These are phyloP conservation scores for Drosophila tropicalis DNA, from an alignment of 1,140 invertebrate species.

Conservation along the genomic window DNA sequence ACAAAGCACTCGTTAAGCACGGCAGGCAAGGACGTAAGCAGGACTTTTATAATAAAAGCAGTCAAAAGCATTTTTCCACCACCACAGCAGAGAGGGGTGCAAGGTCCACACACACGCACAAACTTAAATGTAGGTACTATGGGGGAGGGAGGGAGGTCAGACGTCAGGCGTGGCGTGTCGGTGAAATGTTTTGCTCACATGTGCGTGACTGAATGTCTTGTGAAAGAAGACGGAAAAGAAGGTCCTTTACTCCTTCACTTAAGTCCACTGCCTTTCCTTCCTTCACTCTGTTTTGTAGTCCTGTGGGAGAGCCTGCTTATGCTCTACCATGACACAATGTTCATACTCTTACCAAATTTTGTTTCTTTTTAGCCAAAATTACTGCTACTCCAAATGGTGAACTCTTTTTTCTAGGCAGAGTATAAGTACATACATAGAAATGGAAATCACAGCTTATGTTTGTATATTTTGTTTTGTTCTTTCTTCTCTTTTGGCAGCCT, in stretches of 20 bases:
- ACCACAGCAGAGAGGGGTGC: not conserved
- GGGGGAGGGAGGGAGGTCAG: slow-evolving; percentile 24
- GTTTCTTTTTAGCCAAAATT: too few species aligned
- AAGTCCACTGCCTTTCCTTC: slow-evolving; percentile 16
- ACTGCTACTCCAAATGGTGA: slow-evolving; percentile 7
- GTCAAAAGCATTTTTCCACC: not conserved
- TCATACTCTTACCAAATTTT: not conserved
- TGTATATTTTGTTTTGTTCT: too few species aligned
- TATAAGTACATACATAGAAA: slow-evolving; percentile 8
- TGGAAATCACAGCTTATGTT: slow-evolving; percentile 31
- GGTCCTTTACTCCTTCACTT: slow-evolving; percentile 20
- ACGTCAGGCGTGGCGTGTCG: slow-evolving; percentile 55
- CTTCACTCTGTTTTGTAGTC: slow-evolving; percentile 20
- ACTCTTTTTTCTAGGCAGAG: slow-evolving; percentile 32
- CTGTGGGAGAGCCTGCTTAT: not conserved
- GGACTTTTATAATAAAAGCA: slow-evolving; percentile 64
- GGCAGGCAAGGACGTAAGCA: slow-evolving; percentile 19
- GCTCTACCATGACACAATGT: not conserved
- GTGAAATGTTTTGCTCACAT: slow-evolving; percentile 70
- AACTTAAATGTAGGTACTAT: not conserved
- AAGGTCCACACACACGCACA: slow-evolving; percentile 14
- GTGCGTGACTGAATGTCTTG: slow-evolving; percentile 70
- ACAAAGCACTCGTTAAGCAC: slow-evolving; percentile 43
- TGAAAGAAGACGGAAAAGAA: slow-evolving; percentile 31
- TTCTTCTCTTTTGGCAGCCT: slow-evolving; percentile 17